Base-by-base conservation (phyloP, 2,888 invertebrate species). In the Lydus trimaculatus region DNA sequence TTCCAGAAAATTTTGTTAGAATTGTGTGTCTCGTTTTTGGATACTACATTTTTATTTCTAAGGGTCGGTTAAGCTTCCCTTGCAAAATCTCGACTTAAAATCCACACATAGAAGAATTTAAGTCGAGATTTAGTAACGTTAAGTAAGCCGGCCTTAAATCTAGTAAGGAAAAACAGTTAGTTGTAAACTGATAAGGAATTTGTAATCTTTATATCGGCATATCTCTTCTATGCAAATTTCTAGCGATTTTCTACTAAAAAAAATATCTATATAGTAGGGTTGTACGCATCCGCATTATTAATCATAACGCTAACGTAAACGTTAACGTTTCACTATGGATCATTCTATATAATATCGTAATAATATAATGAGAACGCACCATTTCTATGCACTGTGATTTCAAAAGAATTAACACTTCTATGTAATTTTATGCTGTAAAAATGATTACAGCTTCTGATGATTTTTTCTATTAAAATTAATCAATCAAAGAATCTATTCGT, bases 361-460 rank as follows among this genome's bases (percentile, higher is more conserved):
- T n/a, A n/a, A 67, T 61, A 58, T 61, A 61, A 62, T 59, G n/a
- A n/a, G n/a, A 58, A 68, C 60, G 68, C 68, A 68, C 68, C 65
- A 68, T 60, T 58, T 65, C 56, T 61, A 52, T 68, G 68, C 68
- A 68, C 68, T 68, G 68, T 68, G 68, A 68, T 68, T 65, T 64
- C 31, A 36, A n/a, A n/a, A n/a, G n/a, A 48, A 43, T 17, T 6
- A 48, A 60, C 60, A 60, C 60, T 68, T 20, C 5, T 43, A 17
- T 13, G 63, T 25, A 61, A 63, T 65, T 67, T 68, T 65, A 63
- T 61, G 56, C 58, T 64, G 61, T 64, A 67, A 33, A 64, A 64
- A 68, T 65, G 64, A 61, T 4, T 36, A 15, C 36, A 4, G 4
- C 11, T 28, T 28, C 28, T 28, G 2, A 2, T 28, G 2, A n/a